Evolutionary conservation across 2,888 invertebrate species (phyloP).

Genomic region (Hymenopus coronatus): DNA sequence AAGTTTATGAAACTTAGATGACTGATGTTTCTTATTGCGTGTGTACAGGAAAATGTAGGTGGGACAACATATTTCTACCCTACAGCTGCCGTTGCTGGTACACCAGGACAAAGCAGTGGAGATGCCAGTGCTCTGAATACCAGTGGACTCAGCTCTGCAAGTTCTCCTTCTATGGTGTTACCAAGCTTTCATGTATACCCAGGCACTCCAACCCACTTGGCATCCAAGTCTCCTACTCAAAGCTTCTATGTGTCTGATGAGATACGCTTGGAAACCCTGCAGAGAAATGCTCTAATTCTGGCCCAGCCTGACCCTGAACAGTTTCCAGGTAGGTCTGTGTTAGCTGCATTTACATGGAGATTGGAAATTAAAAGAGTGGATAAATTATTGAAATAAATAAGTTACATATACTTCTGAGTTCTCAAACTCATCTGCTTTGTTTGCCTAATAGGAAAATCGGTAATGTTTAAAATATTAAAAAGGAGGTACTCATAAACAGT

Average conservation of each 20-base stretch:
- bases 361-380: too few relatives aligned
- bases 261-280: constrained; percentile 72
- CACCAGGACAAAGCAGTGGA: constrained; percentile 35
- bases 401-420: too few relatives aligned
- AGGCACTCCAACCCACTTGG: constrained; percentile 60
- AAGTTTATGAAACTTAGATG: too few relatives aligned
- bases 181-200: constrained; percentile 58
- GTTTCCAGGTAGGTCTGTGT: constrained; percentile 50
- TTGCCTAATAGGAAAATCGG: too few relatives aligned
- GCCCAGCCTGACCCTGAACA: constrained; percentile 69
- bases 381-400: too few relatives aligned
- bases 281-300: constrained; percentile 69
- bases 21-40: background rate
- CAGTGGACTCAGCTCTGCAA: constrained; percentile 14
- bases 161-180: constrained; percentile 28
- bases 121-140: constrained; percentile 12
- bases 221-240: constrained; percentile 47
- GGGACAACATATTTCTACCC: constrained; percentile 94
- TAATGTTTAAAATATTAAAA: too few relatives aligned
- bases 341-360: too few relatives aligned
- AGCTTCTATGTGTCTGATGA: constrained; percentile 84
- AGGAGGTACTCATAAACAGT: too few relatives aligned
- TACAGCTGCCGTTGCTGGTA: constrained; percentile 46
- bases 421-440: too few relatives aligned
- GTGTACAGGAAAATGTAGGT: constrained; percentile 77